These are phyloP conservation scores for Betta splendens DNA, from an alignment of 2,797 vertebrate genomes.

Conservation along the genomic window DNA sequence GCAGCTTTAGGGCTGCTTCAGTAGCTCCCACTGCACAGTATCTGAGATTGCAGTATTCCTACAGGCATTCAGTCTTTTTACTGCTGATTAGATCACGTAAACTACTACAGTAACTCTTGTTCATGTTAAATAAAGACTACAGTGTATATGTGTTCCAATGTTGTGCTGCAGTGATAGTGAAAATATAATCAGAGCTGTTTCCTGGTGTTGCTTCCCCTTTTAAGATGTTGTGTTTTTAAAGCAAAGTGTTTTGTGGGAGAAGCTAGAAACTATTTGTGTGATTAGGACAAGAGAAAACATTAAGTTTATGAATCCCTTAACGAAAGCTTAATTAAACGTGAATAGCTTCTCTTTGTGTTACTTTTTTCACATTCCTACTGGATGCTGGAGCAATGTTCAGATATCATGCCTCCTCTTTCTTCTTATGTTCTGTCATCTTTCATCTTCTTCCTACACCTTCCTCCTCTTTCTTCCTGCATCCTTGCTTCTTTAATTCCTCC, in stretches of 20 bases:
- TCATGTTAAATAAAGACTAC: too few species aligned
- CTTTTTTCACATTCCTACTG: not conserved
- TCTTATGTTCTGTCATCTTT: not conserved
- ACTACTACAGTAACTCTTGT: too few species aligned
- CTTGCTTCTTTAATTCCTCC: not conserved
- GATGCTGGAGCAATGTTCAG: not conserved
- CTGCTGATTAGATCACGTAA: too few species aligned
- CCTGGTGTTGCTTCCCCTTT: too few species aligned
- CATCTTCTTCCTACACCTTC: not conserved
- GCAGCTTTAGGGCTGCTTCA: conserved; percentile 10
- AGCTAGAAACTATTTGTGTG: too few species aligned
- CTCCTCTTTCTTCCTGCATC: not conserved
- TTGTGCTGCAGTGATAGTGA: too few species aligned
- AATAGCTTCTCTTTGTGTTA: not conserved
- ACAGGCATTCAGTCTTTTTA: not conserved
- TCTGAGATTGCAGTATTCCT: conserved; percentile 7
- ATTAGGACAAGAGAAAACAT: too few species aligned
- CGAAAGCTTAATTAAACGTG: conserved; percentile 6
- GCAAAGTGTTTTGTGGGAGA: too few species aligned
- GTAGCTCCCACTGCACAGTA: conserved; percentile 13
- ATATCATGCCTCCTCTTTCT: not conserved
- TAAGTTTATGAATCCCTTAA: too few species aligned
- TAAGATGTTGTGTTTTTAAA: too few species aligned
- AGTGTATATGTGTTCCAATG: too few species aligned
- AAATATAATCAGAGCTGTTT: too few species aligned